Conservation (phyloP, 2,888 invertebrate genomes). For the Cremastinae sp. region DNA sequence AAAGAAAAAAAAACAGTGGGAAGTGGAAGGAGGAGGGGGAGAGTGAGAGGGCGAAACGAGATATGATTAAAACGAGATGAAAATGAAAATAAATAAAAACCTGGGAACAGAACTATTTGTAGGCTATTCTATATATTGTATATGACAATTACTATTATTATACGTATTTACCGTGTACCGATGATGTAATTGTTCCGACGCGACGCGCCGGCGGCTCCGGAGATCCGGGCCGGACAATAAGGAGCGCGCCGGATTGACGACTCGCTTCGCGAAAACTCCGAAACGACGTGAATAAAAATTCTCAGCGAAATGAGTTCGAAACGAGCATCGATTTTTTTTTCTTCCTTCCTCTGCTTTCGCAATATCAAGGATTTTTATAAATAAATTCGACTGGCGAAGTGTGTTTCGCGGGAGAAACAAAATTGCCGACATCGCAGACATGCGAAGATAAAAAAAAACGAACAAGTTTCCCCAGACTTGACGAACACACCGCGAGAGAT, state of each 20-base stretch:
- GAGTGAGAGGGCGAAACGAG: too few relatives aligned
- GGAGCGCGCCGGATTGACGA: too few relatives aligned
- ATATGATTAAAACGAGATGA: constrained; percentile 1
- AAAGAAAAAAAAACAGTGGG: constrained; percentile 65
- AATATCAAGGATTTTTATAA: neutral
- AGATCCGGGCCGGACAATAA: constrained; percentile 51
- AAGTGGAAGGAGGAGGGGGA: constrained; percentile 41
- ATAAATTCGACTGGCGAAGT: too few relatives aligned
- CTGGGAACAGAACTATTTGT: constrained; percentile 70
- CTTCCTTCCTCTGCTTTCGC: neutral
- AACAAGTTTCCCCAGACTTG: too few relatives aligned
- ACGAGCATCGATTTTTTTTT: constrained; percentile 29
- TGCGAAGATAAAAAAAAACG: too few relatives aligned
- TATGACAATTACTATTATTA: constrained; percentile 14
- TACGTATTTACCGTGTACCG: constrained; percentile 70
- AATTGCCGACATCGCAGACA: too few relatives aligned
- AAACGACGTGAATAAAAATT: neutral
- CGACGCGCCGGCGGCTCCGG: constrained; percentile 59
- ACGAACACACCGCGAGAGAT: too few relatives aligned
- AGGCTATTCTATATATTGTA: constrained; percentile 63
- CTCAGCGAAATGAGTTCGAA: neutral
- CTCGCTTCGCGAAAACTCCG: neutral
- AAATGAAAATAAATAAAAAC: constrained; percentile 65
- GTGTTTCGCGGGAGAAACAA: too few relatives aligned
- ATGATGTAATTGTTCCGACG: constrained; percentile 65